phyloP scores from a whole-genome alignment of 2,797 vertebrate species.

The Syncerus caffer region DNA sequence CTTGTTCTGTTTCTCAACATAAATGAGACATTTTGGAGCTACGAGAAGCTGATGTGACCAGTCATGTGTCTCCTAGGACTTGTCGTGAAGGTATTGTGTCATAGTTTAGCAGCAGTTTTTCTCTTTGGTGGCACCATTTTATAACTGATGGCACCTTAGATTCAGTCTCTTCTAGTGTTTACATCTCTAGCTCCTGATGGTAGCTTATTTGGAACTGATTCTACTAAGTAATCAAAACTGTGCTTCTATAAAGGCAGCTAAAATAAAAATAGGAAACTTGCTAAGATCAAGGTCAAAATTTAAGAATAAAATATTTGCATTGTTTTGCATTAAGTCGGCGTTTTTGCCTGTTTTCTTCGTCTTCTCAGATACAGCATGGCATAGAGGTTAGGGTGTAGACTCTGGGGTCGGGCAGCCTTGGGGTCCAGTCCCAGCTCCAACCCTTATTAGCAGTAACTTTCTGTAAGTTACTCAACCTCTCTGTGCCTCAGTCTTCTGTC shows the following conservation, averaged over 20 bases:
- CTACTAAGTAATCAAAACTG: not conserved
- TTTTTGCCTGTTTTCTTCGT: not conserved
- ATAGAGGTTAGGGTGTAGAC: not conserved
- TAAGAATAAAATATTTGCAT: not conserved
- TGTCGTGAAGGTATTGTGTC: not conserved
- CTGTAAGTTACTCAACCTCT: not conserved
- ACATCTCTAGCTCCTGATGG: not conserved
- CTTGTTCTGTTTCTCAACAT: not conserved
- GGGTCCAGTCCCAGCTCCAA: not conserved
- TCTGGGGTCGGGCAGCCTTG: not conserved
- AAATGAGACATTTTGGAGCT: not conserved
- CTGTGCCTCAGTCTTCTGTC: not conserved
- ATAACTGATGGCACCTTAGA: not conserved
- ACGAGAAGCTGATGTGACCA: not conserved
- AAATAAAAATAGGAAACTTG: not conserved
- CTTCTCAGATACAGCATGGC: not conserved
- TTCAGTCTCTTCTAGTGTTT: not conserved
- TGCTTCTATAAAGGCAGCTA: not conserved
- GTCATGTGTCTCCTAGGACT: not conserved
- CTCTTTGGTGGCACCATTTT: not conserved
- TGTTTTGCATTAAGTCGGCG: not conserved
- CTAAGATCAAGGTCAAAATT: conserved; percentile 4
- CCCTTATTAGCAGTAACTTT: not conserved
- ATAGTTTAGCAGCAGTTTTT: not conserved
- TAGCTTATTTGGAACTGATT: not conserved